Evolutionary conservation across 2,888 invertebrate genomes (phyloP), one percentile per base, ranked within the genome.

Genomic region (Sphaerophoria rueppellii): DNA sequence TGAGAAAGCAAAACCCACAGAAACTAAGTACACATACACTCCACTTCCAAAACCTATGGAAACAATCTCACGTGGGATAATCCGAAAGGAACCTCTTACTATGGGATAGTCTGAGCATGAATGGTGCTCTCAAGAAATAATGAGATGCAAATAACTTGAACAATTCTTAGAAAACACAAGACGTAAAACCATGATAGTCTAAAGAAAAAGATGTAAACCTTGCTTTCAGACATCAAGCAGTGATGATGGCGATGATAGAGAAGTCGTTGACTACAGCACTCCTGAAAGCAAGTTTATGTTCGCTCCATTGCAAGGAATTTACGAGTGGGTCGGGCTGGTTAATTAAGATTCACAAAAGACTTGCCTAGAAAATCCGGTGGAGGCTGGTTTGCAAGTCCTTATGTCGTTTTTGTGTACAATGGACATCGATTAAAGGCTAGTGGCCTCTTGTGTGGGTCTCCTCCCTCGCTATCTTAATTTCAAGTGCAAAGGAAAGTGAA

Each of bases 71-170:
- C 72, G 80, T 83, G 83, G 75, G 72, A 74, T 83, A 83, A 83
- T 83, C 80, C 57, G 83, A 74, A 75, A 76, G 67, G 80, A 74
- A 70, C 70, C 69, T 50, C n/a, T 35, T 24, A 63, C 54, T 43
- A 2, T 72, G 52, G 57, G 54, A 43, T 24, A 63, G 60, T 43
- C 11, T 72, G 52, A 61, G 54, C 72, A 77, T 50, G 24, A 24
- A 24, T 24, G 58, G 32, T n/a, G 24, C 63, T 67, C 71, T 83
- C 32, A 67, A 69, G 57, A 76, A 72, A 72, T 80, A 83, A 83
- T 79, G 80, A 79, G 83, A 83, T 80, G 83, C 83, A 83, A 83
- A 80, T 75, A 80, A 80, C 80, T 75, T 83, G 80, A 80, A 75
- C 69, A 83, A 83, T 75, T 72, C 75, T 67, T 80, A 75, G 58